Base-by-base conservation (phyloP, 2,888 invertebrate genomes). In the Ametastegia equiseti region DNA sequence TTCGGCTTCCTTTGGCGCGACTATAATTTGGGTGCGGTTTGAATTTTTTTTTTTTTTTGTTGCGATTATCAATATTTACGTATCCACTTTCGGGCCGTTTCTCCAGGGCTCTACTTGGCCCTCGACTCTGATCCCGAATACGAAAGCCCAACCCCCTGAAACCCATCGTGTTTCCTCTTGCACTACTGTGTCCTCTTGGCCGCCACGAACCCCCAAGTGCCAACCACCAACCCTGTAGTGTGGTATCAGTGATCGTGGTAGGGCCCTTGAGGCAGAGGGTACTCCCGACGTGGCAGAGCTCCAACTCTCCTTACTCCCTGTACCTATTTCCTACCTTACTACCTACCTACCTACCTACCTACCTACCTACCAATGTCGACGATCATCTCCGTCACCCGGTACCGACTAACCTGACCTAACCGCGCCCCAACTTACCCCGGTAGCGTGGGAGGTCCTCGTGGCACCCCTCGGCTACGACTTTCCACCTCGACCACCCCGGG, bases 161-260 rank as follows among this genome's bases (percentile, higher is more conserved):
- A n/a, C 75, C 36, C 30, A 45, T 27, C 36, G 54, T 75, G 75
- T 75, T 75, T 75, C 75, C 78, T 78, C 78, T 78, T 78, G 78
- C 78, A 78, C 78, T 27, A 42, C 50, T 33, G 78, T 78, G 45
- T 36, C 78, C 78, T 78, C 78, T 78, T 78, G 78, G 78, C 60
- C 63, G 78, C 78, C 78, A 15, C 60, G 78, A 78, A 60, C 60
- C 45, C 60, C 75, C 82, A 79, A 82, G 82, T 83, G 78, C 87
- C 88, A 86, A 88, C 88, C 88, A 86, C 87, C 67, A 65, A 54
- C 81, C 82, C 85, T 89, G 86, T 88, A 90, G 89, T 89, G 89
- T 89, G 87, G 89, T 91, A 91, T 91, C 91, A 90, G 90, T 90
- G 91, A 91, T 91, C 90, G 88, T 84, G 88, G 90, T 91, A 91